Conservation (phyloP, 2,797 vertebrate species). For the Margarornis squamiger region DNA sequence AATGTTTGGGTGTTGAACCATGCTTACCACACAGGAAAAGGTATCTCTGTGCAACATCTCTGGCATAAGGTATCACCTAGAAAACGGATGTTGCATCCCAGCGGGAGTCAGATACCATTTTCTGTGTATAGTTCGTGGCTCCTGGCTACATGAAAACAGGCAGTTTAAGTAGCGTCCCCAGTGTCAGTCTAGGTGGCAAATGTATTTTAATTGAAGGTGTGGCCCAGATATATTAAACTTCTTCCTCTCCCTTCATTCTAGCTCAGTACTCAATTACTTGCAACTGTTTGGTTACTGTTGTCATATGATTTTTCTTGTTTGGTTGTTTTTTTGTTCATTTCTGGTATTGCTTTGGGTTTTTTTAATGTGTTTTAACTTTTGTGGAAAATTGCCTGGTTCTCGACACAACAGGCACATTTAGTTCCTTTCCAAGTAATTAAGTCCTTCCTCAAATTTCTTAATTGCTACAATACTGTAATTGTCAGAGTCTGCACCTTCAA, state of each 20-base stretch:
- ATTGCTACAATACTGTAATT: not conserved
- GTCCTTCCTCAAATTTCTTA: not conserved
- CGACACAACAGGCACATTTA: not conserved
- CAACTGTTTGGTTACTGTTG: not conserved
- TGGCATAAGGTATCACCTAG: not conserved
- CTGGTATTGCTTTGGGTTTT: not conserved
- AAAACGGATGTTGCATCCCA: not conserved
- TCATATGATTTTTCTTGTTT: too few species aligned
- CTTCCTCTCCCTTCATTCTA: not conserved
- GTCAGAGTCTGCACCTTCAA: not conserved
- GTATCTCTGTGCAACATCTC: not conserved
- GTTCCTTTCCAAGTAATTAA: not conserved
- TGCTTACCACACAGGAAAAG: not conserved
- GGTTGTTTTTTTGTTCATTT: not conserved
- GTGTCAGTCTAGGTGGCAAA: not conserved
- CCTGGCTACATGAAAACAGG: not conserved
- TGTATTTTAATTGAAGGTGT: not conserved
- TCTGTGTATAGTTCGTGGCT: not conserved
- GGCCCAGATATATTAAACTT: not conserved
- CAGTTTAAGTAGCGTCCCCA: not conserved
- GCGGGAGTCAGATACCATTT: not conserved
- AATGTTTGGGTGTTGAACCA: not conserved
- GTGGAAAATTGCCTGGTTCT: not conserved
- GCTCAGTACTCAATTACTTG: not conserved
- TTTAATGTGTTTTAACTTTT: not conserved